Conservation (phyloP, 2,113 vertebrate genomes). For the Ailurus styani region DNA sequence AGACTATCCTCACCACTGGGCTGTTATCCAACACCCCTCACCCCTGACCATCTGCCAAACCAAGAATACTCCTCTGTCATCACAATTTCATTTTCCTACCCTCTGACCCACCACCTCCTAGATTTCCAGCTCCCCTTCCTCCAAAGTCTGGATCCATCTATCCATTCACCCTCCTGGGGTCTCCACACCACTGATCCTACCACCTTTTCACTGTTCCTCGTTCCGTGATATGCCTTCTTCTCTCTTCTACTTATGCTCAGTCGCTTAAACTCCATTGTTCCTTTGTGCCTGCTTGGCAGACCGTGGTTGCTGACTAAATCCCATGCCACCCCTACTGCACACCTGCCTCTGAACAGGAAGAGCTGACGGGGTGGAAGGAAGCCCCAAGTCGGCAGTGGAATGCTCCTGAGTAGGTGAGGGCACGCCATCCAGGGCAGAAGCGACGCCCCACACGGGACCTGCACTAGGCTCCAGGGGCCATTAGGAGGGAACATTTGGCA, state of each 20-base stretch:
- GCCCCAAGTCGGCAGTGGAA: neutral
- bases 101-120: neutral
- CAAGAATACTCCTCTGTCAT: neutral
- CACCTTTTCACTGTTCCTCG: neutral
- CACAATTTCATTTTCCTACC: too few species aligned
- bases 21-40: neutral
- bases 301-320: neutral
- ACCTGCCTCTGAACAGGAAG: neutral
- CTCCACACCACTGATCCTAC: neutral
- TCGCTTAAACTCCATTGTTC: neutral
- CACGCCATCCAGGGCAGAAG: too few species aligned
- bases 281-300: neutral
- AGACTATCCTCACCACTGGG: neutral
- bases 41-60: neutral
- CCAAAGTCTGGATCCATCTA: neutral
- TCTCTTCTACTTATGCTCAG: neutral
- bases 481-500: rapidly evolving
- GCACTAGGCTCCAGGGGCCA: neutral
- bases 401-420: neutral
- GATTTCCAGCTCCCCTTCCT: neutral
- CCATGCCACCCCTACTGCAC: neutral
- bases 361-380: neutral
- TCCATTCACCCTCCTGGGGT: neutral
- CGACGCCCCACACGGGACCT: rapidly evolving
- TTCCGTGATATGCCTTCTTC: neutral